Evolutionary conservation across 1,140 invertebrate genomes (phyloP).

Genomic region (Parasteatoda tepidariorum): DNA sequence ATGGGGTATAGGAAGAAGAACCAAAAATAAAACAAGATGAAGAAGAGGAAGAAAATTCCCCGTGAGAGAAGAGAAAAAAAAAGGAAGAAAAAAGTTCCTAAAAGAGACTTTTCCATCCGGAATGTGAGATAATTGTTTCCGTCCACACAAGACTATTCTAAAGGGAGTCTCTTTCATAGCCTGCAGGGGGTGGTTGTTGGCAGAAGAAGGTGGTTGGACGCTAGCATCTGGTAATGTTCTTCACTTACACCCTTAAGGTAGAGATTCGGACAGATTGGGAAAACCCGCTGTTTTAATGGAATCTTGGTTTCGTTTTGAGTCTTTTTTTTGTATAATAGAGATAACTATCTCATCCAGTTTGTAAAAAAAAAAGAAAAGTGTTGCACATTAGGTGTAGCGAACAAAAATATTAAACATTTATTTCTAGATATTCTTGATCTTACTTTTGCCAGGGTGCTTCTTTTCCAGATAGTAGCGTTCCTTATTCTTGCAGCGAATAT

Average conservation of each 20-base stretch:
- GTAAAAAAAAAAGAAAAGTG: too few relatives aligned
- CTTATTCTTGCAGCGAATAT: too few relatives aligned
- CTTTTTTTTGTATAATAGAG: background rate
- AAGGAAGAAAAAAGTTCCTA: slow-evolving; percentile 26
- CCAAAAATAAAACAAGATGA: slow-evolving; percentile 27
- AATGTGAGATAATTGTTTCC: slow-evolving; percentile 56
- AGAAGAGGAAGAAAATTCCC: slow-evolving; percentile 7
- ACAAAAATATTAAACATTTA: too few relatives aligned
- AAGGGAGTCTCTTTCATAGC: slow-evolving; percentile 2
- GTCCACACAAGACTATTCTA: slow-evolving; percentile 43
- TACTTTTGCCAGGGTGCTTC: too few relatives aligned
- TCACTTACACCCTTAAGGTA: slow-evolving; percentile 15
- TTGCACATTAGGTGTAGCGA: too few relatives aligned
- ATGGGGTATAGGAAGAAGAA: background rate
- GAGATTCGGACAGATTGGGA: slow-evolving; percentile 37
- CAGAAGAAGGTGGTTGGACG: background rate
- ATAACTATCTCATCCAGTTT: too few relatives aligned
- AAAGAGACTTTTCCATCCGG: slow-evolving; percentile 41
- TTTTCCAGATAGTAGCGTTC: too few relatives aligned
- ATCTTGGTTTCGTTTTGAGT: background rate
- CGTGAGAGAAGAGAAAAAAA: slow-evolving; percentile 3
- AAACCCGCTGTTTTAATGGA: slow-evolving; percentile 45
- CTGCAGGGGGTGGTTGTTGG: slow-evolving; percentile 12
- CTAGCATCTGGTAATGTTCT: slow-evolving; percentile 28
- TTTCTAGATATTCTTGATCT: too few relatives aligned